Evolutionary conservation across 2,888 invertebrate genomes (phyloP).

Genomic region (Lasioglossum calceatum): DNA sequence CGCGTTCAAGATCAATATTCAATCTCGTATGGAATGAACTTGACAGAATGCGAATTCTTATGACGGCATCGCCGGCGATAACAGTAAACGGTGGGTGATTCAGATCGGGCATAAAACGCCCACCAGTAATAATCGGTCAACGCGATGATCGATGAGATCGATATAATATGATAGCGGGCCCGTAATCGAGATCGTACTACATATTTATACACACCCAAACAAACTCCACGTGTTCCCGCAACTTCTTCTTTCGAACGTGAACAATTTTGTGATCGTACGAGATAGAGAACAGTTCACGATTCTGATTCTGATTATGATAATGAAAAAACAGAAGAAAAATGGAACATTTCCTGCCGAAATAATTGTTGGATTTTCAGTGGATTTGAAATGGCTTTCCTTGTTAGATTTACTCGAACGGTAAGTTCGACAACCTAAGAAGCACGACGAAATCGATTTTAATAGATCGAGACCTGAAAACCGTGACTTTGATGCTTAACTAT

Average conservation of each 20-base stretch:
- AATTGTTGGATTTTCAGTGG: background rate
- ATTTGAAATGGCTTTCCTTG: background rate
- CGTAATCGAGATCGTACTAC: background rate
- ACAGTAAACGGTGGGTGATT: conserved; percentile 33
- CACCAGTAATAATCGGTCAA: background rate
- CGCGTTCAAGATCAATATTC: conserved; percentile 42
- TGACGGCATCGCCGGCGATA: conserved; percentile 19
- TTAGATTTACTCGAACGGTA: background rate
- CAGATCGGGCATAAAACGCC: background rate
- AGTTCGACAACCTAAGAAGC: background rate
- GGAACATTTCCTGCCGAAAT: too few species aligned
- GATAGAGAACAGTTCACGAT: background rate
- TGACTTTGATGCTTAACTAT: conserved; percentile 45
- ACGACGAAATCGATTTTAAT: background rate
- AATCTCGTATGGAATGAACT: conserved; percentile 18
- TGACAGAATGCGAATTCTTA: conserved; percentile 7
- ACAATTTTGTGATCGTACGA: background rate
- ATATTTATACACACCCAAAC: background rate
- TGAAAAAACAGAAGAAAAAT: background rate
- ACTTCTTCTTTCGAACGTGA: background rate
- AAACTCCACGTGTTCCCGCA: background rate
- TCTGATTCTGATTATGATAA: too few species aligned
- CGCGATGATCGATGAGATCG: background rate
- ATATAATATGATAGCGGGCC: background rate
- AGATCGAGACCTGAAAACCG: conserved; percentile 44